Percentiles rank a stretch among this genome's conserved stretches.
Conservation (phyloP, 2,113 vertebrate genomes). For the Carassius auratus region DNA sequence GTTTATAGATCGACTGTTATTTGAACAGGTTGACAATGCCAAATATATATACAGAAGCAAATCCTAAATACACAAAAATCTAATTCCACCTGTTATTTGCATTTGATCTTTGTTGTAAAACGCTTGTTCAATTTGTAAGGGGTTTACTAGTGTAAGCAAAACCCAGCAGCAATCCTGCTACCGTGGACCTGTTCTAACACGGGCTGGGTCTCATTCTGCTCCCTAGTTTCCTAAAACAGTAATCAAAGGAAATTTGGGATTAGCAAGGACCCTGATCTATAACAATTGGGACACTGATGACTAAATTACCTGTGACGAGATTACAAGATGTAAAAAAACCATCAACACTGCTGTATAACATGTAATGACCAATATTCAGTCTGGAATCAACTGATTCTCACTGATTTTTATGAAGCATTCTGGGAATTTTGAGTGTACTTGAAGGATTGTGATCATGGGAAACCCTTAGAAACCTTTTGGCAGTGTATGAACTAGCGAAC, state of each 20-base stretch:
- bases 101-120: constrained; percentile 2
- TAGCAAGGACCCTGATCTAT: too few species aligned
- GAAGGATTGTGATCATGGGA: too few species aligned
- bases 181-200: constrained; percentile 28
- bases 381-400: too few species aligned
- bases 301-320: too few species aligned
- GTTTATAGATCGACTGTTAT: not conserved
- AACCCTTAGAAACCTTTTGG: not conserved
- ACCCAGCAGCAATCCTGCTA: constrained; percentile 55
- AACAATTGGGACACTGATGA: too few species aligned
- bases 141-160: not conserved
- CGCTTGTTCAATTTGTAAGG: not conserved
- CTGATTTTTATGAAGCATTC: too few species aligned
- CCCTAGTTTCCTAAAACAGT: not conserved
- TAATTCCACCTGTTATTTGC: not conserved
- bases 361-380: not conserved
- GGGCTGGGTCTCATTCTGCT: not conserved
- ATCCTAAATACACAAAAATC: not conserved
- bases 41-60: not conserved
- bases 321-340: not conserved
- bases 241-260: not conserved
- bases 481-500: constrained; percentile 43
- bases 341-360: too few species aligned
- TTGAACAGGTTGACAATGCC: not conserved
- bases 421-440: too few species aligned